Evolutionary conservation across 64 coral and sea anemone genomes (phyloP).

Genomic region (Dendronephthya gigantea): DNA sequence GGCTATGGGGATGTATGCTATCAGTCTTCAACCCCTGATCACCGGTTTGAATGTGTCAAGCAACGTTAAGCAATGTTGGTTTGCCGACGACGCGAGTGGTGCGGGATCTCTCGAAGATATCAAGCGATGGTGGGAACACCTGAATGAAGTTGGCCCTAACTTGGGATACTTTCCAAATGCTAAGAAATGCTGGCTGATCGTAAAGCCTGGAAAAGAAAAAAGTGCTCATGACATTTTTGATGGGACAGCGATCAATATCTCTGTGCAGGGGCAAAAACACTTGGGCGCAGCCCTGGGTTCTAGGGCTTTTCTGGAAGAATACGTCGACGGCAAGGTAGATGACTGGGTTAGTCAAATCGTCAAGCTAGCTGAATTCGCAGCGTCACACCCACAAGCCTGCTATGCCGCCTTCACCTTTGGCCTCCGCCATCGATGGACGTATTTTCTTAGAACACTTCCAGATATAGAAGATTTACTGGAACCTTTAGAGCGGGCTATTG

Average conservation of each 20-base stretch:
- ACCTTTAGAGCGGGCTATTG: no score
- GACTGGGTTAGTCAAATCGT: neutral
- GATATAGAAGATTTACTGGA: no score
- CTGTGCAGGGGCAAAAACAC: neutral
- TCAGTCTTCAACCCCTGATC: neutral
- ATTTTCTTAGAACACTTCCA: no score
- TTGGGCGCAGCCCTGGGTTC: neutral
- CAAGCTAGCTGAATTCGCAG: no score
- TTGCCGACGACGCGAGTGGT: neutral
- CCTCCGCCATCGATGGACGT: no score
- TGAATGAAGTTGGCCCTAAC: neutral
- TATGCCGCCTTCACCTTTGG: no score
- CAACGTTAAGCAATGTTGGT: neutral
- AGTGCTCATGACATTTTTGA: neutral
- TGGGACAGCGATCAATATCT: neutral
- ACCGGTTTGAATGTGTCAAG: neutral
- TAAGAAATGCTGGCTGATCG: neutral
- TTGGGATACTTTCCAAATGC: neutral
- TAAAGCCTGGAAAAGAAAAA: neutral
- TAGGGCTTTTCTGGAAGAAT: neutral
- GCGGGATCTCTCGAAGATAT: neutral
- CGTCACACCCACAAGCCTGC: no score
- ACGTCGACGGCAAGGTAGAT: neutral
- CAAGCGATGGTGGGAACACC: neutral
- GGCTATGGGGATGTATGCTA: neutral